phyloP scores from a whole-genome alignment of 1,140 invertebrate species.

The Hycleus phaleratus region DNA sequence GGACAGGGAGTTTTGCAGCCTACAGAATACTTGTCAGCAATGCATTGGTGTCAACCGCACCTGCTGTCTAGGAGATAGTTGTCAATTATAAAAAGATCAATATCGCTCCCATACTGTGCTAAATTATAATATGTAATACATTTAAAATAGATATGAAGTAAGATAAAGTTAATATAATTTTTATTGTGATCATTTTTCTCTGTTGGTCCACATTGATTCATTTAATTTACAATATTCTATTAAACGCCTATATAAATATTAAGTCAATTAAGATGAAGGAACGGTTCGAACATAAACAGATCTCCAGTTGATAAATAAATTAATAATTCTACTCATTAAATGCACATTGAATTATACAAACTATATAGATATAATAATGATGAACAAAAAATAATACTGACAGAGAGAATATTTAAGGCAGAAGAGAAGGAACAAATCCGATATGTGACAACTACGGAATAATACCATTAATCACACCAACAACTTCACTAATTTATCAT shows the following conservation, averaged over 20 bases:
- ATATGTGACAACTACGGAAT: slow-evolving; percentile 6
- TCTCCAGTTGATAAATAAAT: background rate
- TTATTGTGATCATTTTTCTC: no score
- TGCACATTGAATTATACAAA: no score
- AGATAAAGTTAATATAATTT: no score
- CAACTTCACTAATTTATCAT: slow-evolving; percentile 10
- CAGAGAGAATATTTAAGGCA: no score
- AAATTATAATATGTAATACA: slow-evolving; percentile 12
- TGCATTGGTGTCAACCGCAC: slow-evolving; percentile 15
- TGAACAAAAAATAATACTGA: no score
- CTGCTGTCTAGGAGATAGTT: slow-evolving; percentile 15
- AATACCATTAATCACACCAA: slow-evolving; percentile 8
- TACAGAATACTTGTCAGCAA: slow-evolving; percentile 15
- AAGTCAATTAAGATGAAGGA: slow-evolving; percentile 1
- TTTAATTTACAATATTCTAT: background rate
- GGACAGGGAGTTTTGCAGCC: slow-evolving; percentile 10
- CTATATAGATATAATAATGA: no score
- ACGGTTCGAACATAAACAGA: background rate
- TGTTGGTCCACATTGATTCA: slow-evolving; percentile 1
- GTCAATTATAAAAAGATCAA: slow-evolving; percentile 16
- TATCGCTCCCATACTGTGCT: slow-evolving; percentile 10
- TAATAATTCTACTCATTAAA: background rate
- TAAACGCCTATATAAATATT: background rate
- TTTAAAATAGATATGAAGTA: background rate
- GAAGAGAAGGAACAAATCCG: background rate